phyloP scores from a whole-genome alignment of 53 echinoderm and acorn worm genomes.

The Paracentrotus lividus region DNA sequence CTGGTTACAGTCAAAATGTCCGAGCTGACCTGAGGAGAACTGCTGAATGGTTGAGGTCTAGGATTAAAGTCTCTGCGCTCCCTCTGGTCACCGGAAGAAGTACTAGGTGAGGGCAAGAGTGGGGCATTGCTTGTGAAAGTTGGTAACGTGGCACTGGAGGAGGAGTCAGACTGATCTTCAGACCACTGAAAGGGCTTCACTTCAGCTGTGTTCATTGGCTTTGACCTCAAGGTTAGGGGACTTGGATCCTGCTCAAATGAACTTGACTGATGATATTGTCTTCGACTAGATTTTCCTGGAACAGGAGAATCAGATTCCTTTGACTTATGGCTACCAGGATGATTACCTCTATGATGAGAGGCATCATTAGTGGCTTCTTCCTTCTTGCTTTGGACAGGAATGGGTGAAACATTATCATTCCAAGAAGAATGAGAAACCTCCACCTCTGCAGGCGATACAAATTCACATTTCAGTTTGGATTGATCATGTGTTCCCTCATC shows the following conservation, averaged over 20 bases:
- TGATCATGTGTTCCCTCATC: neutral
- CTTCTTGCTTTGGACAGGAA: neutral
- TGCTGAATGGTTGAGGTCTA: constrained; percentile 46
- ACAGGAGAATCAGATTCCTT: neutral
- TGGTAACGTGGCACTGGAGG: neutral
- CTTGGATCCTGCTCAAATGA: constrained; percentile 55
- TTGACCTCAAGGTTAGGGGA: constrained; percentile 27
- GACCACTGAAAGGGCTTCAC: constrained; percentile 63
- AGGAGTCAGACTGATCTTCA: constrained; percentile 42
- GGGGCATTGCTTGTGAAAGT: neutral
- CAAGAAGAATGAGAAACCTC: constrained; percentile 31
- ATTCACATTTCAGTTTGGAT: neutral
- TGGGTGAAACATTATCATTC: neutral
- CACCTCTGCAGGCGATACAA: constrained; percentile 36
- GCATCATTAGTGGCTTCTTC: neutral
- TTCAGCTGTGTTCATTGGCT: constrained; percentile 59
- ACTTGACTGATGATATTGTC: constrained; percentile 1
- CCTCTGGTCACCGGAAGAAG: neutral
- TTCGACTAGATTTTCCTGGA: neutral
- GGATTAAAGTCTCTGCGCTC: constrained; percentile 63
- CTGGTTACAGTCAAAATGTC: neutral
- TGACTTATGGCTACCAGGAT: neutral
- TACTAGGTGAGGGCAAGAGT: neutral
- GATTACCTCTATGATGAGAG: neutral
- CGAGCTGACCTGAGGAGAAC: neutral